Base-by-base conservation (phyloP, 2,113 vertebrate species). In the Alethe diademata region DNA sequence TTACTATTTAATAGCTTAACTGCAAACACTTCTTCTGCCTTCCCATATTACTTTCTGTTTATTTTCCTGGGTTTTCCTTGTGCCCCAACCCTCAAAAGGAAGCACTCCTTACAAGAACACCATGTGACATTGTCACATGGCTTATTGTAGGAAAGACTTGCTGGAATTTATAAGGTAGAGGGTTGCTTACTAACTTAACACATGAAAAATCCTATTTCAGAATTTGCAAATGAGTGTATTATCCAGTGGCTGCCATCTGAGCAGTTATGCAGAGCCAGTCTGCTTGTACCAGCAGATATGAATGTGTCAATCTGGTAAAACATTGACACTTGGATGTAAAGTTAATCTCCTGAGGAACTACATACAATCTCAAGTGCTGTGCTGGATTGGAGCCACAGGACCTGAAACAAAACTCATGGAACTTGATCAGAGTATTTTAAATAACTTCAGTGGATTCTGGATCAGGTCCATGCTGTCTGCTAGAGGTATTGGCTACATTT, bases 401-500 rank as follows among this genome's bases (percentile, higher is more conserved):
- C 62, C 88, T 92, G 78, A 94, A 95, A 67, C 92, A 95, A 95
- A 97, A 94, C 74, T 91, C 19, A 15, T 90, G 90, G 93, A 96
- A 97, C 87, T 92, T 76, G 90, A 96, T 95, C 87, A 91, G 62
- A 91, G 90, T 94, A 90, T 94, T 93, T 95, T 92, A 96, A 96
- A 93, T 94, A 95, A 93, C 93, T 95, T 86, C 81, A 94, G 56
- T 86, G 71, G 90, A 95, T 95, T 93, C 94, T 97, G 95, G 92
- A 93, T 75, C 80, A 35, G 57, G 47, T 97, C 96, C 95, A 95
- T 80, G 78, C 71, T 95, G 93, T 94, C 95, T 96, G 94, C 81
- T 93, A 94, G 92, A 96, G 72, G 92, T 92, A 96, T 94, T 95
- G 24, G 62, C 92, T 93, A 94, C 90, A 92, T 97, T 95, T 96